Evolutionary conservation across 1,140 invertebrate genomes (phyloP).

Genomic region (Apis dorsata): DNA sequence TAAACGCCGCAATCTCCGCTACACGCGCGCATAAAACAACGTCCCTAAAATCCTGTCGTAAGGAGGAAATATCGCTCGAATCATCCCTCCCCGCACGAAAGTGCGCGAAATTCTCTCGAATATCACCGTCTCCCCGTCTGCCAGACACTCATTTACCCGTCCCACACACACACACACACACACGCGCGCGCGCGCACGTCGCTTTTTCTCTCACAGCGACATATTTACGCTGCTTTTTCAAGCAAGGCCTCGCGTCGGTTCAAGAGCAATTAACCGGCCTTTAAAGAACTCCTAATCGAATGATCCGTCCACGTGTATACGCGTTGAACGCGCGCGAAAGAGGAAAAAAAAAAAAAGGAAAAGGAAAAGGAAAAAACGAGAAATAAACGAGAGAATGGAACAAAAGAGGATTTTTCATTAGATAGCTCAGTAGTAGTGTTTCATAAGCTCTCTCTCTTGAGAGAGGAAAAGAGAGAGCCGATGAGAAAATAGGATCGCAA

Average conservation of each 20-base stretch:
- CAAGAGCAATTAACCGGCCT: conserved; percentile 20
- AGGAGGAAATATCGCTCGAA: background rate
- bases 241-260: background rate
- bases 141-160: conserved; percentile 4
- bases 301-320: conserved; percentile 1
- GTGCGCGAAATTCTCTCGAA: background rate
- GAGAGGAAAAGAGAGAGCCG: background rate
- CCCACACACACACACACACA: no score
- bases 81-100: background rate
- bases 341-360: no score
- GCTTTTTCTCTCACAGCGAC: conserved; percentile 10
- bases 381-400: background rate
- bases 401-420: background rate
- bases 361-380: background rate
- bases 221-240: conserved; percentile 25
- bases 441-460: background rate
- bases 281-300: conserved; percentile 37
- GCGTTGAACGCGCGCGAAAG: background rate
- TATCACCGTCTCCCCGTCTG: background rate
- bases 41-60: background rate
- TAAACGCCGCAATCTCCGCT: no score
- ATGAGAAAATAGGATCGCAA: conserved; percentile 48
- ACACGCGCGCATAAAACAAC: background rate
- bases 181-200: no score
- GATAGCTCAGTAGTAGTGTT: background rate